Base-by-base conservation (phyloP, 2,113 vertebrate species). In the Hypanus sabinus region DNA sequence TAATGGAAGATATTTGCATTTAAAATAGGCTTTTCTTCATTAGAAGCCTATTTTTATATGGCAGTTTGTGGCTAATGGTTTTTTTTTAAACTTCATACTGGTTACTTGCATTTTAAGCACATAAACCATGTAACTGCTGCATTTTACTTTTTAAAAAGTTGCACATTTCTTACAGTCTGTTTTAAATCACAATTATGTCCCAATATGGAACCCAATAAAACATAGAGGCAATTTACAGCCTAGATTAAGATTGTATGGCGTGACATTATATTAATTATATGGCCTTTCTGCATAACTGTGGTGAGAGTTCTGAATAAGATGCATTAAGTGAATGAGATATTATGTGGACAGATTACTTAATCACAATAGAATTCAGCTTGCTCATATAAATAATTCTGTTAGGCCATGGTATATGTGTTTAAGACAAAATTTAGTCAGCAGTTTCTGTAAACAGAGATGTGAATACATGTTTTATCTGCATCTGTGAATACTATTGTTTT, bases 401-500 rank as follows among this genome's bases (percentile, higher is more conserved):
- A 55, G 30, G 85, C 85, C n/a, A 55, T 38, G 68, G 91, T 73
- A 93, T 73, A 73, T 12, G 24, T 93, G 71, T 90, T 93, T 93
- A 38, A 93, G 91, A 75, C 36, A 55, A 68, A 38, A 73, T 73
- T 93, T 38, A 55, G 20, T 75, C 65, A 93, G 65, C 90, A 71
- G 70, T 93, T 95, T 94, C 94, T 94, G 94, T 94, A 83, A 83
- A 94, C 79, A 71, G 94, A 46, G n/a, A 94, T 95, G 94, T 94
- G 95, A 95, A 94, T 95, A 46, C 20, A 70, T 94, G 73, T 68
- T 94, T 94, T 94, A 90, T 93, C n/a, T 94, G 93, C 88, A 93
- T 94, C 94, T 94, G 9, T 95, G 91, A 93, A 93, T 95, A 94
- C 94, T 95, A 92, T 94, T 73, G 33, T 93, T 94, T 94, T 93